phyloP scores from a whole-genome alignment of 64 coral and sea anemone species.

The Montipora sp. region DNA sequence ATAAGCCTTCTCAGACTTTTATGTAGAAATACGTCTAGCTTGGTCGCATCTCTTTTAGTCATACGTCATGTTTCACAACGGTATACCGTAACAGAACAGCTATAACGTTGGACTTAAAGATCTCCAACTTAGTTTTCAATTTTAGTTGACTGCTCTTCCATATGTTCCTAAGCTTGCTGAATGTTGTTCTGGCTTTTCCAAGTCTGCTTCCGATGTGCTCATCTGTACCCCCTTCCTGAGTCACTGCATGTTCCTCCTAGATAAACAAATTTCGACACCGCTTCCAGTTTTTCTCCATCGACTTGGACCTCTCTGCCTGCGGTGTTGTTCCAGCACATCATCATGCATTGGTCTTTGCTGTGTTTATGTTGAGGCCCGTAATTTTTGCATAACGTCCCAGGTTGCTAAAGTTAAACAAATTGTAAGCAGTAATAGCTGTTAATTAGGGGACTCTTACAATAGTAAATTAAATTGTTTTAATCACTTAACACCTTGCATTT shows the following conservation, averaged over 20 bases:
- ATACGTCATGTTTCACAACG: not conserved
- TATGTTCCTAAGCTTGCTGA: not conserved
- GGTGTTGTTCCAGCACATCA: slow-evolving; percentile 2
- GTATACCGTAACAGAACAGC: not conserved
- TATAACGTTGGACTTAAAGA: not conserved
- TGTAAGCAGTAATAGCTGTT: no score
- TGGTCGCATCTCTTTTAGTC: not conserved
- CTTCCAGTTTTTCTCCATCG: not conserved
- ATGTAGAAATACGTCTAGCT: not conserved
- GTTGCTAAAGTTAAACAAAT: not conserved
- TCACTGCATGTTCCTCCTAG: not conserved
- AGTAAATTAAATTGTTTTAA: no score
- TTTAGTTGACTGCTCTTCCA: not conserved
- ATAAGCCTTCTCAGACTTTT: not conserved
- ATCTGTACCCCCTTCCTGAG: not conserved
- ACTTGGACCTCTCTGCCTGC: not conserved
- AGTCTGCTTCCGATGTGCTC: not conserved
- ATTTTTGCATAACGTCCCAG: slow-evolving; percentile 4
- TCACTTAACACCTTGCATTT: no score
- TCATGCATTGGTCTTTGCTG: slow-evolving; percentile 4
- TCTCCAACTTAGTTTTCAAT: not conserved
- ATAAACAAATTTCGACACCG: not conserved
- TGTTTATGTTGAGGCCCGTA: not conserved
- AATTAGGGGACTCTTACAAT: no score
- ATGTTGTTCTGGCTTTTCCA: not conserved